Evolutionary conservation across 1,140 invertebrate genomes (phyloP), one percentile per base, ranked within the genome.

Genomic region (Pteromalus puparum): DNA sequence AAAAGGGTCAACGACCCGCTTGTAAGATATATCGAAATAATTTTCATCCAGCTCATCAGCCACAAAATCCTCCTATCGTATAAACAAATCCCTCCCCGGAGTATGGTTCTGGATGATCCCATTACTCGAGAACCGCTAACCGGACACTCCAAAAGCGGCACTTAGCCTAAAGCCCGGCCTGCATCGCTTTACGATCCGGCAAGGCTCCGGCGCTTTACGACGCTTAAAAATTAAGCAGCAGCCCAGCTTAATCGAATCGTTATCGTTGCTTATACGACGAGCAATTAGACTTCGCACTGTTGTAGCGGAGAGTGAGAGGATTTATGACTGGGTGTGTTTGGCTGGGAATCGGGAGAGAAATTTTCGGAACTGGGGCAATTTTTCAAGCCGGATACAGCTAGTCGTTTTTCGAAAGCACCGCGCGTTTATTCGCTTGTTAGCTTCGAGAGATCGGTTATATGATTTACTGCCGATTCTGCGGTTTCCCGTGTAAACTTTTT

Each of bases 211-310:
- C 72, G 26, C 34, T 42, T 74, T 74, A 74, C 72, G 72, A 74
- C 72, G 72, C 72, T 74, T n/a, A 74, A 74, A 74, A 74, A 74
- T 74, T 74, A 74, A 73, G 72, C 72, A 74, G 72, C 72, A 42
- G 15, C 72, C 18, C 72, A 18, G 26, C 21, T 74, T 74, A 74
- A 74, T 74, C 72, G 72, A 74, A 74, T 74, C 72, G 38, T 74
- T 74, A 74, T 42, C 72, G 7, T 30, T n/a, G 18, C n/a, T n/a
- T n/a, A 61, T 42, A 42, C 53, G 53, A 61, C 53, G 53, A 21
- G 53, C 53, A 61, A 61, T 61, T 61, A 61, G 53, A 61, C 53
- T 4, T 1, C 0, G 53, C 4, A 6, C 18, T 61, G 18, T 5
- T 61, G 53, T 1, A 34, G 6, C 21, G 5, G 6, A 7, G 53